Evolutionary conservation across 1,140 invertebrate genomes (phyloP).

Genomic region (Eurosta solidaginis): DNA sequence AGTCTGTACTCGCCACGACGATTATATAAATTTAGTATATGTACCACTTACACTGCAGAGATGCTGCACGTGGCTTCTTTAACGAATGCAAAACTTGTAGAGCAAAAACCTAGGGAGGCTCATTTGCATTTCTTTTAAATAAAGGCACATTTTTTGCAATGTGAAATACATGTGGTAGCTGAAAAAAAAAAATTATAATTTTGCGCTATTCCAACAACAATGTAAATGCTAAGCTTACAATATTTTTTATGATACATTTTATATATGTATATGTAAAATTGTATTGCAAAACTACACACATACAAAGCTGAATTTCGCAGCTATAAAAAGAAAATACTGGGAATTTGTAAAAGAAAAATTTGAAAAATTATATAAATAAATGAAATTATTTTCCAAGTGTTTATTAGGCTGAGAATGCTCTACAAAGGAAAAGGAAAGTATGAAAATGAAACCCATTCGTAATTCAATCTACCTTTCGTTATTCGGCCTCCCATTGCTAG

Average conservation of each 20-base stretch:
- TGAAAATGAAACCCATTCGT: too few species aligned
- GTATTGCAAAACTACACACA: too few species aligned
- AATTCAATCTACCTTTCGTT: too few species aligned
- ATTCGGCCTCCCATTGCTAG: too few species aligned
- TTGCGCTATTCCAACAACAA: neutral
- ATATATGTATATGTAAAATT: too few species aligned
- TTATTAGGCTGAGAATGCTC: too few species aligned
- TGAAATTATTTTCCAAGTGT: too few species aligned
- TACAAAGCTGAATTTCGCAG: too few species aligned
- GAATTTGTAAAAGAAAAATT: too few species aligned
- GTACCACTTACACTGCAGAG: neutral
- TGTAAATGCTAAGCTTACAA: neutral
- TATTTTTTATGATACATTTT: neutral
- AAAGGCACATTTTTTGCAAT: neutral
- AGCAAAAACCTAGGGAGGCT: neutral
- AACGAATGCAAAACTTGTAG: neutral
- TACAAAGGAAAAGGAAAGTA: too few species aligned
- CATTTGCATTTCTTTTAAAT: neutral
- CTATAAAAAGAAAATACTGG: too few species aligned
- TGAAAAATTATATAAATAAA: too few species aligned
- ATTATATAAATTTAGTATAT: slow-evolving; percentile 1
- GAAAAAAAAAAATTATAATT: neutral
- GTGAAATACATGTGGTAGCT: slow-evolving; percentile 12
- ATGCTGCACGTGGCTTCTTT: neutral
- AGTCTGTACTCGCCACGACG: neutral